A percentile compares a stretch with the other conserved stretches of the same genome.
phyloP scores from a whole-genome alignment of 2,113 vertebrate species.

The Porphyrio hochstetteri region DNA sequence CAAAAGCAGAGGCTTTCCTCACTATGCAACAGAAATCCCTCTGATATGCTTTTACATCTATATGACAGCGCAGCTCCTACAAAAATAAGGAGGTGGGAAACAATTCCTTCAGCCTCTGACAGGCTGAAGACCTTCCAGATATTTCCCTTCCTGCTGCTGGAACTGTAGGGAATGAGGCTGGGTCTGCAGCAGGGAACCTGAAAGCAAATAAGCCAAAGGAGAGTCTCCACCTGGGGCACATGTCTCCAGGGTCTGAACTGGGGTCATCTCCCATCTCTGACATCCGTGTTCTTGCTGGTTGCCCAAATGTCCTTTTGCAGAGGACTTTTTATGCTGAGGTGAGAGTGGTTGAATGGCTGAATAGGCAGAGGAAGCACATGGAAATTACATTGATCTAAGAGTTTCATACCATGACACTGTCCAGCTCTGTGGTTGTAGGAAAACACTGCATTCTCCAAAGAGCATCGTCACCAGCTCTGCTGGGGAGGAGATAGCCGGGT shows the following conservation, averaged over 20 bases:
- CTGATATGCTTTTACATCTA: background rate
- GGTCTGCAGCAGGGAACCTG: background rate
- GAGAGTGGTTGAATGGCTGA: accelerated
- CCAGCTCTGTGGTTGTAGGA: background rate
- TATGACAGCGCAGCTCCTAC: background rate
- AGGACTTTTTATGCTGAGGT: background rate
- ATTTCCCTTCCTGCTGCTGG: background rate
- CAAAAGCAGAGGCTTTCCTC: background rate
- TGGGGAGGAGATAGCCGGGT: background rate
- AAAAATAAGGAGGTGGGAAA: background rate
- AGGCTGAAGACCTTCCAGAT: background rate
- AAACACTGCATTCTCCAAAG: background rate
- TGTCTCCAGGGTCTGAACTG: no score
- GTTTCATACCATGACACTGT: background rate
- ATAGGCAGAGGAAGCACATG: background rate
- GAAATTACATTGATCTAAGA: background rate
- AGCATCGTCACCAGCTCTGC: background rate
- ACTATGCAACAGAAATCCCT: background rate
- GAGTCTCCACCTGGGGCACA: background rate
- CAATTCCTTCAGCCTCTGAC: background rate
- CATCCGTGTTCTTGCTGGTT: background rate
- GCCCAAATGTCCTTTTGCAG: background rate
- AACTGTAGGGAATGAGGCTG: background rate
- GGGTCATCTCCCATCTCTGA: background rate
- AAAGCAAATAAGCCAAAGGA: background rate